Evolutionary conservation across 2,888 invertebrate genomes (phyloP).

Genomic region (Acheta domesticus): DNA sequence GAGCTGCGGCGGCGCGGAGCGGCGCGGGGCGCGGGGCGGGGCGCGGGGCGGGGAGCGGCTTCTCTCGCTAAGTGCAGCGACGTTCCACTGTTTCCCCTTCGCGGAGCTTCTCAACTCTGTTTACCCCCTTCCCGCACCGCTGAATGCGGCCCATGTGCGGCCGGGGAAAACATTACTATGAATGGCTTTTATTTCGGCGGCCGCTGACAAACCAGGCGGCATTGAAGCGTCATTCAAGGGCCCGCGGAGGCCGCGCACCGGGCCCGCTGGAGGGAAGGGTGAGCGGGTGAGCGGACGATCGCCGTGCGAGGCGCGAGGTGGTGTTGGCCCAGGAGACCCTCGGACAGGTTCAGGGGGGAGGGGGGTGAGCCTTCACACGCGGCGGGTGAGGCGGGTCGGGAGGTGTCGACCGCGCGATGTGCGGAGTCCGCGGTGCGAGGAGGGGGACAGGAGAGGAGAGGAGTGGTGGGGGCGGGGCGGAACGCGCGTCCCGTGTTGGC

Average conservation of each 20-base stretch:
- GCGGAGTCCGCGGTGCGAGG: not conserved
- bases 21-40: too few relatives aligned
- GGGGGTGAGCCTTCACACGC: constrained; percentile 36
- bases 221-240: constrained; percentile 21
- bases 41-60: too few relatives aligned
- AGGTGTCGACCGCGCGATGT: constrained; percentile 19
- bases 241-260: not conserved
- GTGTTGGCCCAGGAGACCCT: constrained; percentile 28
- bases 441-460: not conserved
- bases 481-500: not conserved
- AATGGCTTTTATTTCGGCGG: constrained; percentile 19
- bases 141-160: not conserved
- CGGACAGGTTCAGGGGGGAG: constrained; percentile 36
- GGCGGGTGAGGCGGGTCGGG: constrained; percentile 27
- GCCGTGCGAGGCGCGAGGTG: not conserved
- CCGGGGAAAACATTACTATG: constrained; percentile 1
- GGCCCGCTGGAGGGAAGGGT: constrained; percentile 22
- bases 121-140: not conserved
- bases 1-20: too few relatives aligned
- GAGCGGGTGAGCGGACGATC: constrained; percentile 20
- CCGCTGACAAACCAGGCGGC: constrained; percentile 21
- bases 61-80: not conserved
- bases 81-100: constrained; percentile 18
- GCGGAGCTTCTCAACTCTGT: not conserved
- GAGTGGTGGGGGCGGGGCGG: too few relatives aligned